phyloP scores from a whole-genome alignment of 2,113 vertebrate species.

The Tachysurus fulvidraco region DNA sequence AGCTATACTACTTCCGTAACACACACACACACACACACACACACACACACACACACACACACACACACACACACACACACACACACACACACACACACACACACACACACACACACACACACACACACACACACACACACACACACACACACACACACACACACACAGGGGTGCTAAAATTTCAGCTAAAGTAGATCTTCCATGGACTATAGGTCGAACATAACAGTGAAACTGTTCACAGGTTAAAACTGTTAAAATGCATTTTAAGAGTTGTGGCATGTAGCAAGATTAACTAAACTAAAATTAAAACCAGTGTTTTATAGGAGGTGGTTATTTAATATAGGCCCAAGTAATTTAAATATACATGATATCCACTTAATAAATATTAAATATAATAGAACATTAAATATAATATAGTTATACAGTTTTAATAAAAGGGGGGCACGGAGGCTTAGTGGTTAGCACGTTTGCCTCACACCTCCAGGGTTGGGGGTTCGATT shows the following conservation, averaged over 20 bases:
- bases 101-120: background rate
- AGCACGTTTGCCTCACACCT: too few relatives aligned
- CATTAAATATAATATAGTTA: too few relatives aligned
- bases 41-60: too few relatives aligned
- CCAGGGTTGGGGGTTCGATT: too few relatives aligned
- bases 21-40: background rate
- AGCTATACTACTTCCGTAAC: background rate
- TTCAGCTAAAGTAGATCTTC: too few relatives aligned
- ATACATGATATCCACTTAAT: background rate
- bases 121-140: background rate
- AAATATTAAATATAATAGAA: too few relatives aligned
- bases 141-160: background rate
- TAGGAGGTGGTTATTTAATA: too few relatives aligned
- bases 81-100: background rate
- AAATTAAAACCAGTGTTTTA: too few relatives aligned
- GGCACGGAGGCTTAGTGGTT: too few relatives aligned
- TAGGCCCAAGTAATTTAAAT: background rate
- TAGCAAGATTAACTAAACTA: too few relatives aligned
- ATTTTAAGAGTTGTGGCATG: background rate
- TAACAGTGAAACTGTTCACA: background rate
- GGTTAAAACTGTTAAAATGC: background rate
- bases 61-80: background rate
- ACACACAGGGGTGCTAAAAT: background rate
- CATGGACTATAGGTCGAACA: background rate
- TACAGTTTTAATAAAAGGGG: too few relatives aligned